A percentile compares a stretch with the other conserved stretches of the same genome.
Evolutionary conservation across 2,113 vertebrate genomes (phyloP).

Genomic region (Gnathonemus echidnorhynchus): DNA sequence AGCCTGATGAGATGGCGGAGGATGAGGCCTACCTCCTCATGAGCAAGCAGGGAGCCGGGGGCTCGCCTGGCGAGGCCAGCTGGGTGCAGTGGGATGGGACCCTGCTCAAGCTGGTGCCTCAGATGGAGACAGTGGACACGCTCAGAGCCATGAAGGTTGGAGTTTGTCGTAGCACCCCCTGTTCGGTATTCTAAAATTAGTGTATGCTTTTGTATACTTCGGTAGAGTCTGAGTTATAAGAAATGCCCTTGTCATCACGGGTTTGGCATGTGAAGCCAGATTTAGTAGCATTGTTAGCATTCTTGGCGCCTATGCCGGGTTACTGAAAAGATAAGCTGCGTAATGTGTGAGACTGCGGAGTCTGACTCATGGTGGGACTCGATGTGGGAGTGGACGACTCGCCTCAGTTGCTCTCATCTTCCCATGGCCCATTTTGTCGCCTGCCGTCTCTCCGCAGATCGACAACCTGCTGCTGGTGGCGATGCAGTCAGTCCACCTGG

Average conservation of each 20-base stretch:
- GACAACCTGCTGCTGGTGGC: constrained; percentile 86
- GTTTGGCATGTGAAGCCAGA: background rate
- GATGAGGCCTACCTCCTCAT: constrained; percentile 82
- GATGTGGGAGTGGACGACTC: background rate
- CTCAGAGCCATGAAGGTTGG: constrained; percentile 81
- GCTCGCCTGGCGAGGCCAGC: constrained; percentile 43
- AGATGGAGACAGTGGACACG: constrained; percentile 85
- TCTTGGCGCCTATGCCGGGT: background rate
- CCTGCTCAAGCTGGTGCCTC: constrained; percentile 77
- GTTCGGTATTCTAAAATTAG: background rate
- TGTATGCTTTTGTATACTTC: background rate
- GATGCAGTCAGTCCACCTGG: constrained; percentile 83
- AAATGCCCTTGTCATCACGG: background rate
- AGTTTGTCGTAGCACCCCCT: background rate
- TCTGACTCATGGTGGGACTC: background rate
- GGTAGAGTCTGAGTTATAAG: background rate
- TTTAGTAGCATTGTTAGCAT: background rate
- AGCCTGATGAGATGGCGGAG: constrained; percentile 72
- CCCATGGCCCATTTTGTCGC: background rate
- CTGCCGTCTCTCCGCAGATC: constrained; percentile 59
- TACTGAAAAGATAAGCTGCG: background rate
- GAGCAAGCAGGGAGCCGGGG: constrained; percentile 71
- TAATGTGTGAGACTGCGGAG: background rate
- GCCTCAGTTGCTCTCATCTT: background rate
- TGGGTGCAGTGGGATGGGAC: constrained; percentile 77